Conservation (phyloP, 2,888 invertebrate species). For the Punctoribates punctum region DNA sequence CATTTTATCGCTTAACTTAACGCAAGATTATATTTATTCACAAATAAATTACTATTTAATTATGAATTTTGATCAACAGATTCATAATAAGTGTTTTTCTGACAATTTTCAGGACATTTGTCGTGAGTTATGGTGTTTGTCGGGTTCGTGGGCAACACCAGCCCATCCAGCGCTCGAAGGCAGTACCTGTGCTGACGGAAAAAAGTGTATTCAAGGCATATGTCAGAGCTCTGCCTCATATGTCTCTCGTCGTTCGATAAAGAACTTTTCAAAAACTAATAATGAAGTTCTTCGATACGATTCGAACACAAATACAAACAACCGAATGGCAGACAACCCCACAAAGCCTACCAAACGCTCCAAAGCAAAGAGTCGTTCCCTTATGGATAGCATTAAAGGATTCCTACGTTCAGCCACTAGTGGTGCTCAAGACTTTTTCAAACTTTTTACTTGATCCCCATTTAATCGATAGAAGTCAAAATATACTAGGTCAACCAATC, state of each 20-base stretch:
- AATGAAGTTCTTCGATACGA: slow-evolving; percentile 17
- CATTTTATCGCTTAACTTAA: too few species aligned
- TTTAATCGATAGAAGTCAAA: too few species aligned
- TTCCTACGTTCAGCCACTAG: slow-evolving; percentile 16
- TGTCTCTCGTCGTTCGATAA: not conserved
- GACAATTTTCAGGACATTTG: slow-evolving; percentile 51
- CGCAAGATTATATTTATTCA: too few species aligned
- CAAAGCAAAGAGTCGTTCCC: not conserved
- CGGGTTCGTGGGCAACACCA: slow-evolving; percentile 52
- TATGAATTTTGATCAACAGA: too few species aligned
- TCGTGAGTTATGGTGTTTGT: slow-evolving; percentile 53
- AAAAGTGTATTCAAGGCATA: slow-evolving; percentile 43
- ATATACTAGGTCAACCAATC: too few species aligned
- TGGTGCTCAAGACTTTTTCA: slow-evolving; percentile 36
- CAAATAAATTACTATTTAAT: too few species aligned
- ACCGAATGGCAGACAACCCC: not conserved
- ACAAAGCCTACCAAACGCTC: not conserved
- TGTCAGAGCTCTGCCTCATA: slow-evolving; percentile 33
- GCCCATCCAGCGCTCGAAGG: slow-evolving; percentile 55
- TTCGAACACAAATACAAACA: not conserved
- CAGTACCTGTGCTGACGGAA: slow-evolving; percentile 50
- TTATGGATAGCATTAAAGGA: slow-evolving; percentile 35
- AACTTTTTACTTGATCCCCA: not conserved
- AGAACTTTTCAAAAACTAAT: not conserved
- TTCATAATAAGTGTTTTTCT: not conserved